Percentiles rank a stretch among this genome's conserved stretches.
Evolutionary conservation across 2,888 invertebrate genomes (phyloP).

Genomic region (Nymphalis urticae): DNA sequence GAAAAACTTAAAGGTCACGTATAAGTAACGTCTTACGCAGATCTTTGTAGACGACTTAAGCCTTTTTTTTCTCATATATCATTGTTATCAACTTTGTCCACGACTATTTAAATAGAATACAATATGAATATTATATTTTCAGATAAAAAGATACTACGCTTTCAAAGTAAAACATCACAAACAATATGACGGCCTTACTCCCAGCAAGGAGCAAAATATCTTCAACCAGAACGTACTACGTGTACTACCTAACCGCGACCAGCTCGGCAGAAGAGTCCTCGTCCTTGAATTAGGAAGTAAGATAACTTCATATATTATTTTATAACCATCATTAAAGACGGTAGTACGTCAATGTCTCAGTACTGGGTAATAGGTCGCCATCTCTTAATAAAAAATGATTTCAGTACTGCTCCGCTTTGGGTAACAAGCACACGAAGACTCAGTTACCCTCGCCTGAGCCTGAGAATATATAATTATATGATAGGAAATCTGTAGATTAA

Average conservation of each 20-base stretch:
- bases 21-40: too few relatives aligned
- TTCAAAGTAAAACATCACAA: slow-evolving; percentile 90
- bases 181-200: slow-evolving; percentile 86
- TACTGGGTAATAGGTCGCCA: too few relatives aligned
- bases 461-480: too few relatives aligned
- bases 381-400: too few relatives aligned
- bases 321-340: neutral
- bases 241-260: slow-evolving; percentile 90
- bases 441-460: too few relatives aligned
- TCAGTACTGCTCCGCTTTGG: too few relatives aligned
- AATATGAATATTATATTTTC: slow-evolving; percentile 44
- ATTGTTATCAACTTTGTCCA: too few relatives aligned
- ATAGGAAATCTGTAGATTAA: neutral
- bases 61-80: too few relatives aligned
- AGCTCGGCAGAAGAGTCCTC: slow-evolving; percentile 88
- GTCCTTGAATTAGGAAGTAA: slow-evolving; percentile 91
- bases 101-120: neutral
- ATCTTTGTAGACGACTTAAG: too few relatives aligned
- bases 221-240: slow-evolving; percentile 90
- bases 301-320: slow-evolving; percentile 46
- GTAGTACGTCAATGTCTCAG: too few relatives aligned
- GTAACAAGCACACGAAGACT: too few relatives aligned
- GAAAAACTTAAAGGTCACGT: too few relatives aligned
- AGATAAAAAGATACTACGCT: slow-evolving; percentile 91
- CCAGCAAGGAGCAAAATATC: slow-evolving; percentile 88